Evolutionary conservation across 2,113 vertebrate genomes (phyloP).

Genomic region (Theropithecus gelada): DNA sequence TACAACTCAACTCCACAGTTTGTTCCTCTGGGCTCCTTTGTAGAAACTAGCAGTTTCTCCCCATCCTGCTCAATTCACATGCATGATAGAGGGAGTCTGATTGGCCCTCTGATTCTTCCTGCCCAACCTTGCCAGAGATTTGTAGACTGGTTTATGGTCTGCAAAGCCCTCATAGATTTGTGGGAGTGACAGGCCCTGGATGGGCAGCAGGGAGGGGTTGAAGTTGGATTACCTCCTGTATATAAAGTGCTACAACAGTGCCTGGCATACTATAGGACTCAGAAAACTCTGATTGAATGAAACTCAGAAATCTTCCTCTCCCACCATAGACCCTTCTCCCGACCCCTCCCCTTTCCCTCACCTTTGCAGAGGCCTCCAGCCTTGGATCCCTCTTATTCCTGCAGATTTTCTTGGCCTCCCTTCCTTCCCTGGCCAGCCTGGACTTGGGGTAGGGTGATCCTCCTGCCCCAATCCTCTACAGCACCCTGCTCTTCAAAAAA

Average conservation of each 20-base stretch:
- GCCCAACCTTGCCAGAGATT: not conserved
- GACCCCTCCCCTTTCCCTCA: not conserved
- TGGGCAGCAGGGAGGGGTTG: not conserved
- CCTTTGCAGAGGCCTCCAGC: not conserved
- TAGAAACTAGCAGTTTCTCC: not conserved
- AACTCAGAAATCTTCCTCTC: not conserved
- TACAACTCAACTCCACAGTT: not conserved
- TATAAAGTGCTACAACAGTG: not conserved
- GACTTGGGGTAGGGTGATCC: not conserved
- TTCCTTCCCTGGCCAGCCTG: not conserved
- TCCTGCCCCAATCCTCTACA: not conserved
- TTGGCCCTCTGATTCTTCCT: not conserved
- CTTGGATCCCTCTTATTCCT: not conserved
- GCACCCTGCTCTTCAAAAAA: not conserved
- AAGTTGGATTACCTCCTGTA: not conserved
- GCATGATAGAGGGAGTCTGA: not conserved
- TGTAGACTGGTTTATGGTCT: not conserved
- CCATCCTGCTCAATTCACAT: not conserved
- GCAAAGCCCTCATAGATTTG: not conserved
- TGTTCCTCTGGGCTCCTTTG: not conserved
- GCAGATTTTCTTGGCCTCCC: not conserved
- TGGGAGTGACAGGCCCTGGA: not conserved
- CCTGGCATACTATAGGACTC: not conserved
- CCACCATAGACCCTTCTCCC: not conserved
- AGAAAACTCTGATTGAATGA: not conserved